Percentiles rank a stretch among this genome's conserved stretches.
phyloP scores from a whole-genome alignment of 2,797 vertebrate genomes.

The Centropyge bicolor region DNA sequence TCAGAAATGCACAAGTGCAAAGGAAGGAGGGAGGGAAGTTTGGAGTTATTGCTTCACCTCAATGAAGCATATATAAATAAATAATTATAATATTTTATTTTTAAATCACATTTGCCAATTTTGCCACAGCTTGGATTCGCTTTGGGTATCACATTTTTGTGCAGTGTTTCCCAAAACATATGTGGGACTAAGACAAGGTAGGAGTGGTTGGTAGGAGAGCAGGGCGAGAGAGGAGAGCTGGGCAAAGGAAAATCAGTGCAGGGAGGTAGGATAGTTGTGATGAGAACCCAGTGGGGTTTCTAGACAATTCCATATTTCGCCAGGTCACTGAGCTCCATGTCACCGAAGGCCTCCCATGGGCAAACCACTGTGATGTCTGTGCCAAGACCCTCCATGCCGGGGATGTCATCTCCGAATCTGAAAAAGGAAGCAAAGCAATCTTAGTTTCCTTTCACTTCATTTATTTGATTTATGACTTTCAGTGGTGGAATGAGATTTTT shows the following conservation, averaged over 20 bases:
- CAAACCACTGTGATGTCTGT: conserved; percentile 88
- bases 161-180: conserved; percentile 7
- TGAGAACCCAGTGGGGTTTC: conserved; percentile 2
- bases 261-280: conserved; percentile 7
- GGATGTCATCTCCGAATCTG: conserved; percentile 95
- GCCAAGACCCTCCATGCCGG: conserved; percentile 95
- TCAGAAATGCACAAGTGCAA: conserved; percentile 28
- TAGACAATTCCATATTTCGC: conserved; percentile 88
- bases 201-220: not conserved
- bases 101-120: conserved; percentile 8
- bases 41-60: not conserved
- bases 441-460: not conserved
- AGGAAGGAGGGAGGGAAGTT: not conserved
- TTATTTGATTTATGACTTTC: not conserved
- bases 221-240: not conserved
- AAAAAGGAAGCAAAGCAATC: not conserved
- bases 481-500: not conserved
- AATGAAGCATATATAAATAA: conserved; percentile 25
- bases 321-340: conserved; percentile 88
- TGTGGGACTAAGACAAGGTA: conserved; percentile 19
- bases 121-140: not conserved
- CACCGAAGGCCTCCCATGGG: conserved; percentile 88
- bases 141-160: not conserved
- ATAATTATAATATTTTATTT: conserved; percentile 2
- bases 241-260: conserved; percentile 7